These are phyloP conservation scores for Formica selysi DNA, from an alignment of 1,140 invertebrate genomes.

Conservation along the genomic window DNA sequence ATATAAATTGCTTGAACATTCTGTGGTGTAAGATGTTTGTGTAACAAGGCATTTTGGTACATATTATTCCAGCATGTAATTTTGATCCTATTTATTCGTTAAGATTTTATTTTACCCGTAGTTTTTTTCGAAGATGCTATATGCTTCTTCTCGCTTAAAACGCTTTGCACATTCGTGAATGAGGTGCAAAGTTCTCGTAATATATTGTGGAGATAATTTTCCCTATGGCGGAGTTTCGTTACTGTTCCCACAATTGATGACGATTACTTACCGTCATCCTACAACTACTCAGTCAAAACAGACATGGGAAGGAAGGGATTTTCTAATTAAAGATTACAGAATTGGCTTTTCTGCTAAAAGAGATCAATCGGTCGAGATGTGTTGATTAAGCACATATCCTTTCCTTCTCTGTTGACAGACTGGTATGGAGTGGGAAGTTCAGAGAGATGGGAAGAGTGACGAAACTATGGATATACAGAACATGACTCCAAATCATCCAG, in stretches of 20 bases:
- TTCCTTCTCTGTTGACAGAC: slow-evolving; percentile 91
- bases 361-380: slow-evolving; percentile 76
- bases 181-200: slow-evolving; percentile 50
- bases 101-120: not conserved
- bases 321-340: slow-evolving; percentile 71
- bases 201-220: slow-evolving; percentile 41
- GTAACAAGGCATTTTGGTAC: slow-evolving; percentile 9
- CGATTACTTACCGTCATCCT: slow-evolving; percentile 54
- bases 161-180: slow-evolving; percentile 24
- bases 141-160: slow-evolving; percentile 37
- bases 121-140: slow-evolving; percentile 9
- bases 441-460: slow-evolving; percentile 82
- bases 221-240: slow-evolving; percentile 74
- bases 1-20: slow-evolving; percentile 15
- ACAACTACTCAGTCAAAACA: slow-evolving; percentile 73
- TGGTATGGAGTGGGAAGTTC: slow-evolving; percentile 83
- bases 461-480: slow-evolving; percentile 82
- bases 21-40: slow-evolving; percentile 8
- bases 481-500: slow-evolving; percentile 76
- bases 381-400: slow-evolving; percentile 87
- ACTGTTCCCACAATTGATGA: slow-evolving; percentile 72
- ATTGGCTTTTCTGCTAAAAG: slow-evolving; percentile 76
- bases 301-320: slow-evolving; percentile 84
- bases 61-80: slow-evolving; percentile 61
- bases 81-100: not conserved